phyloP scores from a whole-genome alignment of 2,797 vertebrate genomes.

The Nannoperca australis region DNA sequence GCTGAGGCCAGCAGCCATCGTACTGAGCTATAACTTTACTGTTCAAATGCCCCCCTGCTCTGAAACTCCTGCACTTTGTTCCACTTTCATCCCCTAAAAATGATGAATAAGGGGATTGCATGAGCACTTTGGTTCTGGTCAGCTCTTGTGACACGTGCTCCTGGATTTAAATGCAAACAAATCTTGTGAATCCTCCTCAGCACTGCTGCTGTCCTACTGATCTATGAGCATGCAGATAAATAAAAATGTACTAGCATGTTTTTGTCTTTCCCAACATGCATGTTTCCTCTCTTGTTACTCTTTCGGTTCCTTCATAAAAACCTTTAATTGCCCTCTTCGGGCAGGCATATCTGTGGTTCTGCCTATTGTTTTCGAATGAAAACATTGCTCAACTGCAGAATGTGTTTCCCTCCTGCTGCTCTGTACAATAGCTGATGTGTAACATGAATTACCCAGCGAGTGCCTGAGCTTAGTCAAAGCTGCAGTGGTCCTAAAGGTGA shows the following conservation, averaged over 20 bases:
- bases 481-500: constrained; percentile 50
- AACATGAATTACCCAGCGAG: constrained; percentile 47
- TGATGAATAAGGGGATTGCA: constrained; percentile 54
- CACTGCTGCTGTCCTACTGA: background rate
- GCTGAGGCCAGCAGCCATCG: constrained; percentile 60
- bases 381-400: constrained; percentile 64
- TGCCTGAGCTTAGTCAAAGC: constrained; percentile 40
- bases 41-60: constrained; percentile 31
- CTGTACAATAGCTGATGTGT: constrained; percentile 55
- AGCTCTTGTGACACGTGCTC: constrained; percentile 24
- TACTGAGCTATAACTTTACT: constrained; percentile 38
- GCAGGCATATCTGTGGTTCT: constrained; percentile 57
- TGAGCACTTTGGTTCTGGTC: constrained; percentile 30
- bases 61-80: constrained; percentile 37
- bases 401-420: constrained; percentile 62
- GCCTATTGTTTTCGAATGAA: constrained; percentile 71
- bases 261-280: constrained; percentile 20
- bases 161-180: constrained; percentile 31
- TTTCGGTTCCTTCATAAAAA: constrained; percentile 51
- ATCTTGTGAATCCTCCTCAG: constrained; percentile 24
- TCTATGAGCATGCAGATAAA: constrained; percentile 13
- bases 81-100: constrained; percentile 42
- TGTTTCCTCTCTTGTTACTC: constrained; percentile 40
- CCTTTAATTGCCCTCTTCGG: too few species aligned
- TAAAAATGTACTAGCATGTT: constrained; percentile 25